Percentiles rank a stretch among this genome's conserved stretches.
Evolutionary conservation across 2,113 vertebrate species (phyloP).

Genomic region (Haplotaxodon microlepis): DNA sequence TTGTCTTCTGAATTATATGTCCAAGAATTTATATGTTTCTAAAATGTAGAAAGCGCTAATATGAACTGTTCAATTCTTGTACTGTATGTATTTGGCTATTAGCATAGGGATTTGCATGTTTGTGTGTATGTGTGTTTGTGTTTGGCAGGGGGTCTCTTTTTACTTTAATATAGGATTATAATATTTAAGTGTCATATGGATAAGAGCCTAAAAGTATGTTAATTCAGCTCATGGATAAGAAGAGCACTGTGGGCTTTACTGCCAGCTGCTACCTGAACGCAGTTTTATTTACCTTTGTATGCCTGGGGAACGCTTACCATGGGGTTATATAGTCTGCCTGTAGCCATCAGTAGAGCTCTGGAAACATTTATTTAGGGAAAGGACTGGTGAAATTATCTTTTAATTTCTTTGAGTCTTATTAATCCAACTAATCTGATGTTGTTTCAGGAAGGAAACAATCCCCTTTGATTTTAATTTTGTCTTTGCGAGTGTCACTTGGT

Average conservation of each 20-base stretch:
- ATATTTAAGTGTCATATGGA: background rate
- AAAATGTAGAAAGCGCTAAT: background rate
- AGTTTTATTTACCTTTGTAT: background rate
- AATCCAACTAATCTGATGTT: constrained; percentile 28
- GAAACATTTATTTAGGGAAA: constrained; percentile 17
- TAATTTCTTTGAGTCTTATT: background rate
- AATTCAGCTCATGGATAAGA: background rate
- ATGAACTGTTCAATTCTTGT: background rate
- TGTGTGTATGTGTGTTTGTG: background rate
- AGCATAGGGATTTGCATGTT: background rate
- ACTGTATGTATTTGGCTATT: background rate
- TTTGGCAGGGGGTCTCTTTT: background rate
- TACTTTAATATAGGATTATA: background rate
- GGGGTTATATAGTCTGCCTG: background rate
- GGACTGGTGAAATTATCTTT: constrained; percentile 19
- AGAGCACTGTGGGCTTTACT: background rate
- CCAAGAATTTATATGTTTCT: background rate
- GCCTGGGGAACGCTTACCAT: background rate
- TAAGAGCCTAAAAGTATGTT: background rate
- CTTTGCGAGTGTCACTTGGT: background rate
- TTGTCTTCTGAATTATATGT: background rate
- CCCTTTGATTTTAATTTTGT: constrained; percentile 5
- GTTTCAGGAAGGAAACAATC: background rate
- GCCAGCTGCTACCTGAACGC: background rate
- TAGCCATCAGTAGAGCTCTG: background rate